Conservation (phyloP, 2,113 vertebrate species). For the Epinephelus fuscoguttatus region DNA sequence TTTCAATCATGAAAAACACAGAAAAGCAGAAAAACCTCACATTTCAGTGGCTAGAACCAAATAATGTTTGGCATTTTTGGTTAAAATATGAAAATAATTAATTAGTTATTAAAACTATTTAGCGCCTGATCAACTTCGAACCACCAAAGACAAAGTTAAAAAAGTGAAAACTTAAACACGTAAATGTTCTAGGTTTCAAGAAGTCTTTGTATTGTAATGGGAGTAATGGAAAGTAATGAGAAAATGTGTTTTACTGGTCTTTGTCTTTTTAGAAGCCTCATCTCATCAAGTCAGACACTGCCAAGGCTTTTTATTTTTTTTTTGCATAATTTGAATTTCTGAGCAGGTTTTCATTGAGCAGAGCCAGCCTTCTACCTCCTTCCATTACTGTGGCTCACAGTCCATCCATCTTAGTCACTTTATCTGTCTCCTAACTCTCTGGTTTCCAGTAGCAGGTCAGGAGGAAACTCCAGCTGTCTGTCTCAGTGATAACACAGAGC, state of each 20-base stretch:
- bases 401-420: neutral
- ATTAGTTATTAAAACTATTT: no score
- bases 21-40: no score
- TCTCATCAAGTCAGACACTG: neutral
- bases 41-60: no score
- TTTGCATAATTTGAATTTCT: neutral
- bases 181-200: no score
- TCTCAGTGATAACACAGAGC: conserved; percentile 7
- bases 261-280: neutral
- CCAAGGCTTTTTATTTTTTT: neutral
- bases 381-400: neutral
- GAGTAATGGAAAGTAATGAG: no score
- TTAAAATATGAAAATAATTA: no score
- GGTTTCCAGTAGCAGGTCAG: conserved; percentile 10
- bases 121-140: no score
- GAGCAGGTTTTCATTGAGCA: neutral
- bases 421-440: neutral
- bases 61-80: no score
- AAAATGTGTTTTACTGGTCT: neutral
- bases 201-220: no score
- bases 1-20: no score
- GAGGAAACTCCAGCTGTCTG: conserved; percentile 2
- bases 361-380: neutral
- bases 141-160: no score
- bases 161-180: no score